phyloP scores from a whole-genome alignment of 2,113 vertebrate species.

The Cottus gobio region DNA sequence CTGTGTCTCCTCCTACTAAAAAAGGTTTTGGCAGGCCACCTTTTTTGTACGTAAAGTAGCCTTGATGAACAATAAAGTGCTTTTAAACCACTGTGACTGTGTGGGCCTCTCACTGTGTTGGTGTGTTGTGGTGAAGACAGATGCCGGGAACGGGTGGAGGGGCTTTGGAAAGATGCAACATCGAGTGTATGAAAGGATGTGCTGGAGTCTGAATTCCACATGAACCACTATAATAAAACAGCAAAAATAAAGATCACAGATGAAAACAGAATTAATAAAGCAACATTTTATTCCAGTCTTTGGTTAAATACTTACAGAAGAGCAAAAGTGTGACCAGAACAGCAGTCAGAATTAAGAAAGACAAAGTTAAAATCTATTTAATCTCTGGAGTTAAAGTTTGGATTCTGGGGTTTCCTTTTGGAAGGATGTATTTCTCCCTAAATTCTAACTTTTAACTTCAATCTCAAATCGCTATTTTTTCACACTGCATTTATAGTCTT shows the following conservation, averaged over 20 bases:
- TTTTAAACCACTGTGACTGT: slow-evolving; percentile 91
- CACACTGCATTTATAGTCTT: neutral
- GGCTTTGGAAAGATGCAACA: neutral
- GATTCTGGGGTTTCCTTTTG: neutral
- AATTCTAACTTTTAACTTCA: neutral
- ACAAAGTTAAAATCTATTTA: neutral
- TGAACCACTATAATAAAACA: neutral
- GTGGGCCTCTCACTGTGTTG: slow-evolving; percentile 5
- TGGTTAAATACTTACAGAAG: slow-evolving; percentile 25
- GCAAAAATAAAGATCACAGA: neutral
- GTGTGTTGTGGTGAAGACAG: neutral
- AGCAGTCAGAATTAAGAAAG: neutral
- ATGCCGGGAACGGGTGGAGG: neutral
- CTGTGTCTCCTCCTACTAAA: slow-evolving; percentile 91
- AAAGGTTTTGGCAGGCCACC: slow-evolving; percentile 99
- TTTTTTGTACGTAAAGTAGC: slow-evolving; percentile 99
- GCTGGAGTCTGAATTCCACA: neutral
- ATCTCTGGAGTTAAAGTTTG: neutral
- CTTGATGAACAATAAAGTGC: slow-evolving; percentile 99
- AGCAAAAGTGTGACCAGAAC: neutral
- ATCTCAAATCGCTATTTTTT: neutral
- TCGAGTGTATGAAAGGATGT: neutral
- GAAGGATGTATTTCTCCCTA: neutral
- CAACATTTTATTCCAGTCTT: slow-evolving; percentile 54
- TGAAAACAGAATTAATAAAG: slow-evolving; percentile 4